phyloP scores from a whole-genome alignment of 35 echinoderm and acorn worm species.

The Ophiothrix spiculata region DNA sequence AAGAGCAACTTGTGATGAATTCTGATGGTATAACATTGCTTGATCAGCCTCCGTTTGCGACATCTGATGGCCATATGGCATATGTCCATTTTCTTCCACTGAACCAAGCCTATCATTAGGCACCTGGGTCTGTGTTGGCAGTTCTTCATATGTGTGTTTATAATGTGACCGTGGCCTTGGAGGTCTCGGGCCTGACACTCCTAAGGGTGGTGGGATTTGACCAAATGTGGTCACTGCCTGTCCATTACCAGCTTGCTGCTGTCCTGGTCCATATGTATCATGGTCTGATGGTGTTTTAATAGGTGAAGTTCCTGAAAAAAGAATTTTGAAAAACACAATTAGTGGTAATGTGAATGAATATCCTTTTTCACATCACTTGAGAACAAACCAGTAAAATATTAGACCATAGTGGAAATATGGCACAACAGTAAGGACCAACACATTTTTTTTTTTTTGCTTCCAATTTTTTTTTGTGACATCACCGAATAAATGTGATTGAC shows the following conservation, averaged over 20 bases:
- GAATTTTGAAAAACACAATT: no score
- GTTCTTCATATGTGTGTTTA: neutral
- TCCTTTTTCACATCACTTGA: no score
- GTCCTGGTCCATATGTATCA: no score
- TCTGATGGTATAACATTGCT: neutral
- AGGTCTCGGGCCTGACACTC: constrained; percentile 6
- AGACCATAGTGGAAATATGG: no score
- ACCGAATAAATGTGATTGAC: no score
- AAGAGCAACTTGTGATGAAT: neutral
- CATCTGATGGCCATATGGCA: neutral
- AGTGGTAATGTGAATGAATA: no score
- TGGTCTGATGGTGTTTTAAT: no score
- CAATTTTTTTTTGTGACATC: no score
- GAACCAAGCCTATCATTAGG: neutral
- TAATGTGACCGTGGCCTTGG: constrained; percentile 6
- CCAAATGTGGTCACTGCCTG: neutral
- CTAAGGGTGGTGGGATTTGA: neutral
- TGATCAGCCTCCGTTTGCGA: neutral
- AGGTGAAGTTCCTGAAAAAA: no score
- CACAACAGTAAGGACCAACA: no score
- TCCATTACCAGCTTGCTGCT: neutral
- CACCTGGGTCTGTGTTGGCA: neutral
- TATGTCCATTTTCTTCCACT: neutral
- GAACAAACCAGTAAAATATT: no score
- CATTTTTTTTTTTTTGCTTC: no score